Conservation (phyloP, 2,888 invertebrate species). For the Acrocera orbiculus region DNA sequence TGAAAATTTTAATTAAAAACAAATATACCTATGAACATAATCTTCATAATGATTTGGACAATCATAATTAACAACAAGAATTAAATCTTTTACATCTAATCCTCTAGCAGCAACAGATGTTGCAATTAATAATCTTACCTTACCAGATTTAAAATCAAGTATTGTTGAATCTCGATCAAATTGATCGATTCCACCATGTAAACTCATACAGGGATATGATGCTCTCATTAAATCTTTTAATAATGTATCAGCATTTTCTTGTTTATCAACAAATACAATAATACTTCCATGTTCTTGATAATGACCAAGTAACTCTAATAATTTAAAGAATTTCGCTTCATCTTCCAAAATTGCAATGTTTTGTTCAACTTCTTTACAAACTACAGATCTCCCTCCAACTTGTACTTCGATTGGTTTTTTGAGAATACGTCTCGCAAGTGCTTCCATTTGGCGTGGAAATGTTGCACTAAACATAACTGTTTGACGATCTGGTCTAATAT, state of each 20-base stretch:
- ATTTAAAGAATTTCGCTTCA: constrained; percentile 92
- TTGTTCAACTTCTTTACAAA: constrained; percentile 95
- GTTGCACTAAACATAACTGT: constrained; percentile 99
- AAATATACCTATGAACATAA: constrained; percentile 68
- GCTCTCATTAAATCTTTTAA: constrained; percentile 91
- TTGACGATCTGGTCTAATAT: constrained; percentile 89
- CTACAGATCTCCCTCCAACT: constrained; percentile 91
- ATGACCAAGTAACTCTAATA: constrained; percentile 88
- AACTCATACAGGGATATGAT: constrained; percentile 88
- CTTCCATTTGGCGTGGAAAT: constrained; percentile 98
- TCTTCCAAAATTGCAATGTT: constrained; percentile 87
- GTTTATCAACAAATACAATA: constrained; percentile 96
- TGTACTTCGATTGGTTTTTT: constrained; percentile 93
- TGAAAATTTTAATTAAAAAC: neutral
- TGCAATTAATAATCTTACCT: constrained; percentile 82
- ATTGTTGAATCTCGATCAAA: constrained; percentile 97
- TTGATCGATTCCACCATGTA: constrained; percentile 99
- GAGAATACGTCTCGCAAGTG: constrained; percentile 80
- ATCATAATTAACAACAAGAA: constrained; percentile 95
- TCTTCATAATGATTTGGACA: constrained; percentile 99
- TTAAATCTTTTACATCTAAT: constrained; percentile 94
- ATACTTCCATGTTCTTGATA: constrained; percentile 83
- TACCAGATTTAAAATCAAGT: constrained; percentile 89
- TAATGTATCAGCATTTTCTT: constrained; percentile 88
- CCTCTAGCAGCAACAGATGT: constrained; percentile 97